Evolutionary conservation across 2,113 vertebrate genomes (phyloP).

Genomic region (Grus americana): DNA sequence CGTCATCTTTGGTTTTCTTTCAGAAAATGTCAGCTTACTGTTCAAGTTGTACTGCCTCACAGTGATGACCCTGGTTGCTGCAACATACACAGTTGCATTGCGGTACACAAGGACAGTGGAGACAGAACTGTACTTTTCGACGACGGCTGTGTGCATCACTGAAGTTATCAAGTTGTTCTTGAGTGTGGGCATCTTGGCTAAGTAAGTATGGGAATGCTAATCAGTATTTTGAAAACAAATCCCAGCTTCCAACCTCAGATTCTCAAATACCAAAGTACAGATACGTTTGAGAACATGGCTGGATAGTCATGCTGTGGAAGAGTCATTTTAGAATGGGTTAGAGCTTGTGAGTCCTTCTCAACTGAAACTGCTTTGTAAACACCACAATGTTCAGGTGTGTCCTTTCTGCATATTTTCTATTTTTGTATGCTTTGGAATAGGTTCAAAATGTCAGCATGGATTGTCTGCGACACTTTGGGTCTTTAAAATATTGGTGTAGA

Average conservation of each 20-base stretch:
- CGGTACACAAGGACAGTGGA: constrained; percentile 87
- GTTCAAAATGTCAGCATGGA: background rate
- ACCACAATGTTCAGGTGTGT: background rate
- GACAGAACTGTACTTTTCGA: constrained; percentile 88
- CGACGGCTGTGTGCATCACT: constrained; percentile 89
- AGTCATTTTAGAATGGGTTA: background rate
- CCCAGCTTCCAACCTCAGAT: background rate
- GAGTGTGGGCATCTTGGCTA: constrained; percentile 89
- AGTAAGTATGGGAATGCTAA: constrained; percentile 78
- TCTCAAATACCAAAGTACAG: background rate
- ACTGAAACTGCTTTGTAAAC: background rate
- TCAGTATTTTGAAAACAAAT: background rate
- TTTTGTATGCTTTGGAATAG: background rate
- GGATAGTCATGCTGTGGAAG: background rate
- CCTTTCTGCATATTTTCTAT: background rate
- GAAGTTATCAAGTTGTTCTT: constrained; percentile 92
- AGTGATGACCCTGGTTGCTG: constrained; percentile 96
- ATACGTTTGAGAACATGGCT: background rate
- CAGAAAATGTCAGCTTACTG: constrained; percentile 87
- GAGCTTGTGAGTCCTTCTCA: background rate
- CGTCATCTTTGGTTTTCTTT: background rate
- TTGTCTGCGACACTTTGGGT: background rate
- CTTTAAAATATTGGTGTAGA: background rate
- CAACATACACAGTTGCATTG: constrained; percentile 86
- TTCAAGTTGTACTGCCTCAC: constrained; percentile 95